phyloP scores from a whole-genome alignment of 2,888 invertebrate genomes.

The Endomychus coccineus region DNA sequence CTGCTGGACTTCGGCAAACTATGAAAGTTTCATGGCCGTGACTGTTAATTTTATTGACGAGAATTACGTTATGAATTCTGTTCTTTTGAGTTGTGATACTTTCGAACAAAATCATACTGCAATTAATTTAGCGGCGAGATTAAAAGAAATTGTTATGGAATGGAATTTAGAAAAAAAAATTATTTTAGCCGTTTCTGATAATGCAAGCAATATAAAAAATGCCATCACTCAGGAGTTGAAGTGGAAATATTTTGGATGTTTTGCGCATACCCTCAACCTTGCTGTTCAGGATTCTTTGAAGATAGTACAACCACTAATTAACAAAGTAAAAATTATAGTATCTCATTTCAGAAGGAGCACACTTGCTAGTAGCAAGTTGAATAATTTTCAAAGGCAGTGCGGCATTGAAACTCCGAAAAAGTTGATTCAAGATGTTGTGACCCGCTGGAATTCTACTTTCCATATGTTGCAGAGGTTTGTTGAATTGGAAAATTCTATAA shows the following conservation, averaged over 20 bases:
- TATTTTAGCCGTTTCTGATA: slow-evolving; percentile 27
- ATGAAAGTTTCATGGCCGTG: slow-evolving; percentile 25
- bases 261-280: slow-evolving; percentile 29
- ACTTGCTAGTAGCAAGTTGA: slow-evolving; percentile 29
- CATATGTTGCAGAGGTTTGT: slow-evolving; percentile 20
- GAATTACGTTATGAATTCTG: slow-evolving; percentile 22
- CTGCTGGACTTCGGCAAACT: slow-evolving; percentile 28
- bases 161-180: slow-evolving; percentile 28
- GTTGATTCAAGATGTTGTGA: too few relatives aligned
- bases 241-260: slow-evolving; percentile 26
- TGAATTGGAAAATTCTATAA: background rate
- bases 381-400: too few relatives aligned
- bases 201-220: slow-evolving; percentile 29
- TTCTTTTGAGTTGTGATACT: slow-evolving; percentile 21
- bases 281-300: slow-evolving; percentile 21
- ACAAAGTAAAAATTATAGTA: slow-evolving; percentile 22
- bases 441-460: too few relatives aligned
- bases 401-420: too few relatives aligned
- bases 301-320: slow-evolving; percentile 3
- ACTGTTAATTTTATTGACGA: slow-evolving; percentile 25
- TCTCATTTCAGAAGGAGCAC: slow-evolving; percentile 26
- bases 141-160: slow-evolving; percentile 23
- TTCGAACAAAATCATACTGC: slow-evolving; percentile 25
- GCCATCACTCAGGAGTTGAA: slow-evolving; percentile 20
- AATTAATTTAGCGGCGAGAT: slow-evolving; percentile 23